Evolutionary conservation across 2,797 vertebrate genomes (phyloP).

Genomic region (Lindbergichthys nudifrons): DNA sequence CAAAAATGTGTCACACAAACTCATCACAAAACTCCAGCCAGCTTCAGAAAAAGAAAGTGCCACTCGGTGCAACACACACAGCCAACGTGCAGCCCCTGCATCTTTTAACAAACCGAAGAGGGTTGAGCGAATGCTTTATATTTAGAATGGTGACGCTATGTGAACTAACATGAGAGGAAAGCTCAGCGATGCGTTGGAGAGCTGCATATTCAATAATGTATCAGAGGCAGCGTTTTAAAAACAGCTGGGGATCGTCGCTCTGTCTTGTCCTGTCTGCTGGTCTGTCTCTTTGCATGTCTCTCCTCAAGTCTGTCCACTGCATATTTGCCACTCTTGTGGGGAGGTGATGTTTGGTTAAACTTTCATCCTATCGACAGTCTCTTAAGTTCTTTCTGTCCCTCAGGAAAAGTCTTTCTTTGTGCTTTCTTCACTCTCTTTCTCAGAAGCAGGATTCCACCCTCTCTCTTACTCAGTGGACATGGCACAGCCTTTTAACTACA

Average conservation of each 20-base stretch:
- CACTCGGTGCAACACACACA: constrained; percentile 42
- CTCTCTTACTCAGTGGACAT: constrained; percentile 37
- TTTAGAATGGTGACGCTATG: constrained; percentile 79
- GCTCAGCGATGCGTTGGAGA: constrained; percentile 79
- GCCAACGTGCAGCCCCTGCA: constrained; percentile 68
- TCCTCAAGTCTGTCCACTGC: constrained; percentile 55
- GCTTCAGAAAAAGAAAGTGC: constrained; percentile 59
- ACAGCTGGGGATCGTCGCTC: constrained; percentile 74
- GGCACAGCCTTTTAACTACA: constrained; percentile 42
- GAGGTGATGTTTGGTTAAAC: constrained; percentile 72
- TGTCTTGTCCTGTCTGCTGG: constrained; percentile 69
- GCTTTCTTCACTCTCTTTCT: constrained; percentile 31
- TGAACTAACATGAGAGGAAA: constrained; percentile 79
- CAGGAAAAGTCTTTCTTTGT: constrained; percentile 42
- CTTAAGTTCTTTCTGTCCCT: constrained; percentile 45
- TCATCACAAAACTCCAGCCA: constrained; percentile 52
- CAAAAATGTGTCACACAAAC: constrained; percentile 60
- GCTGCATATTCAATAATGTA: constrained; percentile 81
- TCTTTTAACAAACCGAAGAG: constrained; percentile 72
- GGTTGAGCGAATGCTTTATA: constrained; percentile 78
- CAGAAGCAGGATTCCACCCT: constrained; percentile 18
- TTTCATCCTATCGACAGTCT: constrained; percentile 69
- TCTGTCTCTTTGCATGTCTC: constrained; percentile 72
- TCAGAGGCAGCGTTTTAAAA: constrained; percentile 77
- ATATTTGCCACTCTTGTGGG: constrained; percentile 59